phyloP scores from a whole-genome alignment of 2,888 invertebrate genomes.

The Sarcophaga carnaria region DNA sequence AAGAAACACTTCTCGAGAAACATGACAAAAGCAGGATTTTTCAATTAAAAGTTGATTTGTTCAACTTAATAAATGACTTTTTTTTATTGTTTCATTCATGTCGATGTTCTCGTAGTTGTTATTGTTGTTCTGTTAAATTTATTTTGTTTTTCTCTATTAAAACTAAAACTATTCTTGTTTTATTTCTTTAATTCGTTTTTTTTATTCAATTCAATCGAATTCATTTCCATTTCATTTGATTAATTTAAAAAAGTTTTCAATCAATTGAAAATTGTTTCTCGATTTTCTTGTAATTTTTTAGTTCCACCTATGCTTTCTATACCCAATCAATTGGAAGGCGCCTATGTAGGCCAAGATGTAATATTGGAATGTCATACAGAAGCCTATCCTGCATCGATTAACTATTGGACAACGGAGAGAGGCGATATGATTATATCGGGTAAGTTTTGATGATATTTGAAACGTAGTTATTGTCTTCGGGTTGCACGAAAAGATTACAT shows the following conservation, averaged over 20 bases:
- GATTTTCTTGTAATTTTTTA: constrained; percentile 78
- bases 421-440: constrained; percentile 97
- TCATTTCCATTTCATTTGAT: too few relatives aligned
- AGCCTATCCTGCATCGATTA: constrained; percentile 95
- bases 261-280: background rate
- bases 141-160: constrained; percentile 21
- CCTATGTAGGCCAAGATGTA: constrained; percentile 93
- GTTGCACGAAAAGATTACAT: too few relatives aligned
- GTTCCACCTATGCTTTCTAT: constrained; percentile 97
- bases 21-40: constrained; percentile 59
- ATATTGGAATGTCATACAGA: constrained; percentile 95
- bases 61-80: constrained; percentile 45
- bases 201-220: constrained; percentile 8
- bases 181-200: background rate
- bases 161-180: background rate
- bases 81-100: background rate
- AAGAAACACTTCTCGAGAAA: background rate
- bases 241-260: constrained; percentile 14
- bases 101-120: too few relatives aligned
- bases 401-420: constrained; percentile 96
- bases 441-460: constrained; percentile 81
- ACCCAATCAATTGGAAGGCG: constrained; percentile 95
- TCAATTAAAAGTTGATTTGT: constrained; percentile 60
- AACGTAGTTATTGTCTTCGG: too few relatives aligned
- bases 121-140: constrained; percentile 1